Evolutionary conservation across 2,797 vertebrate genomes (phyloP), one percentile per base, ranked within the genome.

Genomic region (Nasua narica): DNA sequence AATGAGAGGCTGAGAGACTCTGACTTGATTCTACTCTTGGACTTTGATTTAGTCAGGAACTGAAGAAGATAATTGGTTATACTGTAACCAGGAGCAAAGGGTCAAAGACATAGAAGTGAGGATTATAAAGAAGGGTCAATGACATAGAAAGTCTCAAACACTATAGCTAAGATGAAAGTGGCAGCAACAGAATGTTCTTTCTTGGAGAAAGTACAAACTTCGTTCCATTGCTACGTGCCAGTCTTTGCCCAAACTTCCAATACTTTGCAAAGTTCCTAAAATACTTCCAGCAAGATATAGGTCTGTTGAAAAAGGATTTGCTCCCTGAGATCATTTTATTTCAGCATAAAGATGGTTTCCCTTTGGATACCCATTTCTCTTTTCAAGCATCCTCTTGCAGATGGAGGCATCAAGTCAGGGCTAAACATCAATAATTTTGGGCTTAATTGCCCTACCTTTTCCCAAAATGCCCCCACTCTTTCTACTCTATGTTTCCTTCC

Each of bases 1-100:
- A 29, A 13, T 19, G 19, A 67, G 72, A 81, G 21, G 3, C 69
- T 94, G 40, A 62, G 65, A 94, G 89, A 97, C 74, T 93, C 96
- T 95, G 60, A 79, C 90, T 98, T 96, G 69, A 48, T 95, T 54
- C 62, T 94, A 56, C 14, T 50, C 96, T 97, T 97, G 96, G 95
- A 97, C 97, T 98, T 98, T 98, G 97, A 91, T 97, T 98, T 98
- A 96, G 32, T 85, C 56, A 77, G 82, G 25, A 35, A 46, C 32
- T 69, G 50, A 83, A 92, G 95, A 62, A 15, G 92, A 25, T 96
- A 83, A 96, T 96, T 96, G 93, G 98, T 99, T 99, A 98, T 94
- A 98, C 97, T 99, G 96, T 99, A 99, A 99, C 99, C 97, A 98
- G 96, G 97, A 97, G 95, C 91, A 98, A 97, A 92, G 10, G 98